These are phyloP conservation scores for Embiotoca jacksoni DNA, from an alignment of 2,113 vertebrate species.

Conservation along the genomic window DNA sequence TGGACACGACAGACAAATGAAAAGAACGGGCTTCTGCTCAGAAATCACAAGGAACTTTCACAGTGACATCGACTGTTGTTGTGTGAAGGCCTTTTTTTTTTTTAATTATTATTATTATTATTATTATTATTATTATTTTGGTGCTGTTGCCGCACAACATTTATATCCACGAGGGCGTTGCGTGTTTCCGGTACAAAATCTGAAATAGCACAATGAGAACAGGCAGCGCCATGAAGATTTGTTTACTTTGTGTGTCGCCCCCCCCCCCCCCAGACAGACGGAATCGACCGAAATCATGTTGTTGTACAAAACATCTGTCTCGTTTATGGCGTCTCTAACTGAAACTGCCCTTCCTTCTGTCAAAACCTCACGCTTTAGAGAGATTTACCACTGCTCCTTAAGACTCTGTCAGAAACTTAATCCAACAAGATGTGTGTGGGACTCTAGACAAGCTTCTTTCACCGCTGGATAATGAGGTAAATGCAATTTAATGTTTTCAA, in stretches of 20 bases:
- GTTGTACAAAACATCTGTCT: conserved; percentile 56
- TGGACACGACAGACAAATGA: not conserved
- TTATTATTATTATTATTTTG: too few relatives aligned
- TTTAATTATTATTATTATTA: not conserved
- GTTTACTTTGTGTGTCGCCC: not conserved
- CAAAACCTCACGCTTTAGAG: conserved; percentile 24
- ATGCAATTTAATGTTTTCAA: conserved; percentile 18
- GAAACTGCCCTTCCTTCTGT: conserved; percentile 41
- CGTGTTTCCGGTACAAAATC: not conserved
- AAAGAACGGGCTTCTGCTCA: not conserved
- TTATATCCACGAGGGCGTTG: not conserved
- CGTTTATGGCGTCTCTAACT: conserved; percentile 31
- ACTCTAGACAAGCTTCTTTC: conserved; percentile 39
- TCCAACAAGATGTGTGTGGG: conserved; percentile 45
- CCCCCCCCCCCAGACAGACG: not conserved
- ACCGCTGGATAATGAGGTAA: conserved; percentile 54
- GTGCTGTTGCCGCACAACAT: not conserved
- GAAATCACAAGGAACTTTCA: conserved; percentile 13
- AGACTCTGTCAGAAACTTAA: conserved; percentile 53
- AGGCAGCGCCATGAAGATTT: not conserved
- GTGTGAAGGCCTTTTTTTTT: not conserved
- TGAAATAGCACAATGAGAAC: not conserved
- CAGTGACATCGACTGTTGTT: conserved; percentile 18
- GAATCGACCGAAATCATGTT: not conserved
- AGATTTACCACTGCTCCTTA: conserved; percentile 62